A percentile compares a stretch with the other conserved stretches of the same genome.
These are phyloP conservation scores for Nephotettix cincticeps DNA, from an alignment of 1,140 invertebrate genomes.

Conservation along the genomic window DNA sequence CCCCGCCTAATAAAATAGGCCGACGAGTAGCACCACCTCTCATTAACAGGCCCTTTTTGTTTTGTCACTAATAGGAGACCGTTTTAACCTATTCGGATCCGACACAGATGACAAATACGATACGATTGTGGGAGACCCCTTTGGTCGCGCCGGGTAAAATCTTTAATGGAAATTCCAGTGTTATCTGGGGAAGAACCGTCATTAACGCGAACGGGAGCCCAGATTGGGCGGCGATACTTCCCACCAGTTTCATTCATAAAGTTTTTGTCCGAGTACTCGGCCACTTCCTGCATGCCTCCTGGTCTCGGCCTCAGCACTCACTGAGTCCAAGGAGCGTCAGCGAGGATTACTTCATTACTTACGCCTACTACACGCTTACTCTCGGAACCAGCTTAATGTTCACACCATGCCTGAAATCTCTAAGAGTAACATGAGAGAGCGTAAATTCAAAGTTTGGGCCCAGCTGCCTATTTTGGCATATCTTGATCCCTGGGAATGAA, in stretches of 20 bases:
- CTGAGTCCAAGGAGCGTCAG: too few species aligned
- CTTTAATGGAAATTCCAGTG: slow-evolving; percentile 14
- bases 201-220: slow-evolving; percentile 11
- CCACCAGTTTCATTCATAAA: slow-evolving; percentile 18
- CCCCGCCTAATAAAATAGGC: slow-evolving; percentile 11
- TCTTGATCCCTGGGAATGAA: too few species aligned
- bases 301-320: too few species aligned
- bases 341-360: too few species aligned
- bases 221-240: slow-evolving; percentile 10
- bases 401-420: too few species aligned
- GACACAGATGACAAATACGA: slow-evolving; percentile 17
- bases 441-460: too few species aligned
- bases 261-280: background rate
- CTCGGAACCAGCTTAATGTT: too few species aligned
- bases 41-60: slow-evolving; percentile 23
- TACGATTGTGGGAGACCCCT: background rate
- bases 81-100: slow-evolving; percentile 5
- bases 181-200: slow-evolving; percentile 1
- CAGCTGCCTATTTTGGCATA: too few species aligned
- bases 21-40: slow-evolving; percentile 14
- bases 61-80: slow-evolving; percentile 18
- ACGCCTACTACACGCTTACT: too few species aligned
- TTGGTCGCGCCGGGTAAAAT: slow-evolving; percentile 20
- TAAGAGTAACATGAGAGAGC: too few species aligned
- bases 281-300: background rate